These are phyloP conservation scores for Megalops cyprinoides DNA, from an alignment of 2,797 vertebrate genomes.

Conservation along the genomic window DNA sequence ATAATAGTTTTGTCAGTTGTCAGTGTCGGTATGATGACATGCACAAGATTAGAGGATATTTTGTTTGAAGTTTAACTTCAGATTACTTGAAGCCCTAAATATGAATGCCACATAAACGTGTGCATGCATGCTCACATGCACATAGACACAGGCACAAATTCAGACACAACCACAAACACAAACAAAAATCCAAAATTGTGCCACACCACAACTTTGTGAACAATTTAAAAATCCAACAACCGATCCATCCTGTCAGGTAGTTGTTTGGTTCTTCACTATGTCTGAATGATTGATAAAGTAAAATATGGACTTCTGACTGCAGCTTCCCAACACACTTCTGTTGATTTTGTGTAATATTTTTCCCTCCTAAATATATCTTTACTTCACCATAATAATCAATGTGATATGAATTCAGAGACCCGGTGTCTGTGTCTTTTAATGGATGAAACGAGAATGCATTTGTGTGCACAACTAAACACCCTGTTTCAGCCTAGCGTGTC, in stretches of 20 bases:
- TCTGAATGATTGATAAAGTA: slow-evolving; percentile 40
- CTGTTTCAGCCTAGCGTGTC: slow-evolving; percentile 16
- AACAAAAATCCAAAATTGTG: too few species aligned
- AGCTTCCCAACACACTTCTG: slow-evolving; percentile 41
- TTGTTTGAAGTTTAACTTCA: too few species aligned
- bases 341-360: slow-evolving; percentile 25
- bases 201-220: slow-evolving; percentile 46
- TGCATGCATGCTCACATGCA: not conserved
- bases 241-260: slow-evolving; percentile 49
- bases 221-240: slow-evolving; percentile 41
- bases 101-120: not conserved
- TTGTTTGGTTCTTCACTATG: slow-evolving; percentile 44
- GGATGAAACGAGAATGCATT: not conserved
- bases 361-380: slow-evolving; percentile 37
- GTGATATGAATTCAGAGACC: slow-evolving; percentile 32
- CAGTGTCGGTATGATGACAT: too few species aligned
- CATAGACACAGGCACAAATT: not conserved
- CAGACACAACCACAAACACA: too few species aligned
- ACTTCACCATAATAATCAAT: slow-evolving; percentile 39
- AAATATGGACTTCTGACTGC: slow-evolving; percentile 50
- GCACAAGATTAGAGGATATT: too few species aligned
- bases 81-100: not conserved
- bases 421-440: not conserved
- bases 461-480: not conserved
- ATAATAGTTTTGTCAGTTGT: too few species aligned